Conservation (phyloP, 1,140 invertebrate species). For the Platyscapa corneri region DNA sequence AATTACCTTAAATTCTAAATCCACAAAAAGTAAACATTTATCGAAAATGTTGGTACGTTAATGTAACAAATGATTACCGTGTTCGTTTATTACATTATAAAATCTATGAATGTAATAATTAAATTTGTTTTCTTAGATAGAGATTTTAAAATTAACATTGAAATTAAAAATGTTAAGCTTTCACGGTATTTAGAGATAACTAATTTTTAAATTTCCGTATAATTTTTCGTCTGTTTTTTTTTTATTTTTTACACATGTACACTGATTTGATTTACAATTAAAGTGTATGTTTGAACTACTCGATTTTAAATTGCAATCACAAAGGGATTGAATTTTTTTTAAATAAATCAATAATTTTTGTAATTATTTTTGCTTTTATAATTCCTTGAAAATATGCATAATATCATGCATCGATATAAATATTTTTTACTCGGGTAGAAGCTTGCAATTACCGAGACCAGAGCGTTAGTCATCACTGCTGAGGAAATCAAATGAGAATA, state of each 20-base stretch:
- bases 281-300: neutral
- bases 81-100: neutral
- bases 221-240: neutral
- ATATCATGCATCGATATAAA: neutral
- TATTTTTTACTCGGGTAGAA: slow-evolving; percentile 11
- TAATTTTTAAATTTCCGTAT: neutral
- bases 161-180: neutral
- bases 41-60: neutral
- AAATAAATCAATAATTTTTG: slow-evolving; percentile 11
- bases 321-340: neutral
- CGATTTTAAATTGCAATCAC: neutral
- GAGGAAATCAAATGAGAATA: neutral
- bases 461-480: neutral
- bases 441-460: neutral
- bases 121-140: neutral
- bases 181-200: neutral
- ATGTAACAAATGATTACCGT: neutral
- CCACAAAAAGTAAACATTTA: neutral
- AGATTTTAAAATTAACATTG: neutral
- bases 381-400: neutral
- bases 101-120: too few species aligned
- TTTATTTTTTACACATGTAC: neutral
- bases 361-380: slow-evolving; percentile 8
- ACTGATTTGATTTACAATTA: neutral
- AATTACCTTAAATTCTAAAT: neutral